A percentile compares a stretch with the other conserved stretches of the same genome.
phyloP scores from a whole-genome alignment of 2,888 invertebrate species.

The Pandemis corylana region DNA sequence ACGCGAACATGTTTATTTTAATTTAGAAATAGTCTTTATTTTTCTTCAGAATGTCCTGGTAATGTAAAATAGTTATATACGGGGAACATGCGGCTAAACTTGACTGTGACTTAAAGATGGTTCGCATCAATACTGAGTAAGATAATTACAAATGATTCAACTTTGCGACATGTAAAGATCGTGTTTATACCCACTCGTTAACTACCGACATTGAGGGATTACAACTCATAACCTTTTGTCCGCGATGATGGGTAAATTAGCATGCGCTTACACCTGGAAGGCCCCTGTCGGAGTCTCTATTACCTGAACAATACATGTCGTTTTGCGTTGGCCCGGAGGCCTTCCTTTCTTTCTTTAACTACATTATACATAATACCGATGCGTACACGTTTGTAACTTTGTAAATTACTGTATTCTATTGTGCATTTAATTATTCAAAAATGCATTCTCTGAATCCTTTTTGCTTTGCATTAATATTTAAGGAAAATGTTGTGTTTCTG shows the following conservation, averaged over 20 bases:
- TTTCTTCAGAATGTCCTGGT: too few species aligned
- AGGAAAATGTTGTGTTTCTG: too few species aligned
- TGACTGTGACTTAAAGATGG: too few species aligned
- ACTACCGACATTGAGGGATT: constrained; percentile 2
- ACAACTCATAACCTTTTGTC: constrained; percentile 8
- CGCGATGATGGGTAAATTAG: background rate
- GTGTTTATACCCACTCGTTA: constrained; percentile 7
- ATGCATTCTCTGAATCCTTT: background rate
- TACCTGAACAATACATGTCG: background rate
- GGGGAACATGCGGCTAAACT: too few species aligned
- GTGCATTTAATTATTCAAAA: constrained; percentile 6
- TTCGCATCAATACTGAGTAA: background rate
- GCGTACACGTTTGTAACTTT: background rate
- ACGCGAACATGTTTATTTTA: too few species aligned
- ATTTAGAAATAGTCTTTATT: too few species aligned
- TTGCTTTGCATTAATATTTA: too few species aligned
- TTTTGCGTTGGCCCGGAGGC: background rate
- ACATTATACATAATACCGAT: background rate
- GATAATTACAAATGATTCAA: background rate
- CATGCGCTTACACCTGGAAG: background rate
- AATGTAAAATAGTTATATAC: too few species aligned
- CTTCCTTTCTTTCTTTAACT: background rate
- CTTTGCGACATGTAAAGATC: background rate
- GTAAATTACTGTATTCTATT: background rate
- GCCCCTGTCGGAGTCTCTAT: background rate